A percentile compares a stretch with the other conserved stretches of the same genome.
Evolutionary conservation across 1,140 invertebrate species (phyloP).

Genomic region (Caenorhabditis remanei): DNA sequence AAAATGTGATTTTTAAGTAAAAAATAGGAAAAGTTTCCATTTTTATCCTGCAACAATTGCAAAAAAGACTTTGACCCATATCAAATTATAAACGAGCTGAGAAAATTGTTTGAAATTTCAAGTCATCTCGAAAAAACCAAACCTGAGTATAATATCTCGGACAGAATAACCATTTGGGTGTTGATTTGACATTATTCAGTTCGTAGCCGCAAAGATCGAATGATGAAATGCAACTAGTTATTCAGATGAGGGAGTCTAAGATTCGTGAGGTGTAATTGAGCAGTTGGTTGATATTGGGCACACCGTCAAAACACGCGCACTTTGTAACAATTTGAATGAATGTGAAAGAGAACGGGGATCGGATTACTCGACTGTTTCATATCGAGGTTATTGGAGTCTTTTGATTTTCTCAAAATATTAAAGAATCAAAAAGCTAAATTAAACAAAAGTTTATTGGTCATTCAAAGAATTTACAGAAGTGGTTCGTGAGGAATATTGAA

Average conservation of each 20-base stretch:
- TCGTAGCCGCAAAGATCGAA: conserved; percentile 28
- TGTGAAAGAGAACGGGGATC: not conserved
- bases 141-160: conserved; percentile 45
- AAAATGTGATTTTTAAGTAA: too few relatives aligned
- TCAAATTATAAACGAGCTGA: too few relatives aligned
- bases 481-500: not conserved
- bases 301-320: conserved; percentile 53
- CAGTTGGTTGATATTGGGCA: conserved; percentile 47
- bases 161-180: conserved; percentile 40
- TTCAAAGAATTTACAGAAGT: not conserved
- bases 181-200: conserved; percentile 42
- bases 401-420: not conserved
- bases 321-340: conserved; percentile 28
- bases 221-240: conserved; percentile 45
- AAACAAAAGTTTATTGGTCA: not conserved
- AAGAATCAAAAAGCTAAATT: not conserved
- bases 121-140: not conserved
- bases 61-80: too few relatives aligned
- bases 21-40: too few relatives aligned
- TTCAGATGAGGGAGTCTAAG: not conserved
- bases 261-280: conserved; percentile 29
- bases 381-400: conserved; percentile 7
- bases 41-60: too few relatives aligned
- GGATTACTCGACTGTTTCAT: conserved; percentile 40
- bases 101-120: too few relatives aligned